Evolutionary conservation across 2,113 vertebrate species (phyloP), one percentile per base, ranked within the genome.

Genomic region (Rhinoderma darwinii): DNA sequence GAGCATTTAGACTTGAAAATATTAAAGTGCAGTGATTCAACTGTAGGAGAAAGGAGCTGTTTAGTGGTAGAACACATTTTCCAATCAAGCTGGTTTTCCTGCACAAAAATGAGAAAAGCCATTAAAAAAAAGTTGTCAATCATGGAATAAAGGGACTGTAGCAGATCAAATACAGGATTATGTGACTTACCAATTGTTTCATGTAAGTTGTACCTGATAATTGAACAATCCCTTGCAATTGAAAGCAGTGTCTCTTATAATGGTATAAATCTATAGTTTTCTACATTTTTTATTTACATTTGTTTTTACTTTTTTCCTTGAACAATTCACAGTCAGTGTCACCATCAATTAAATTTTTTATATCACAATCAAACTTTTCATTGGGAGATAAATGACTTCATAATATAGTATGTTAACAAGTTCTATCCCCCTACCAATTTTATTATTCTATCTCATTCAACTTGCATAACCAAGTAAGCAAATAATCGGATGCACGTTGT

Each of bases 1-100:
- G 79, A 44, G 79, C 66, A 82, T 82, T 82, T 82, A 82, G 79
- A 82, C 79, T 82, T 27, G 15, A 82, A 82, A 82, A 82, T 82
- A 82, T 82, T 82, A 59, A 82, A 82, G 79, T 82, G 39, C 18
- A 66, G 56, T 10, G 35, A 59, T 82, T 82, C 79, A 82, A 17
- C 59, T 82, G 56, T 22, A 30, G 56, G 18, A 66, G 56, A 43
- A 82, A 82, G n/a, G 15, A 30, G 39, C 79, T 82, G 56, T 14
- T 30, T 82, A 66, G 56, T 27, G 39, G 56, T 27, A 66, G 37
- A 72, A 72, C 15, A 27, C 15, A 25, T 82, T 82, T 80, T 82
- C 17, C 63, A 82, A 82, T 66, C 59, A 66, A 82, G 39, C 39
- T 63, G 56, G 2, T n/a, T 39, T 41, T 17, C 4, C 15, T 25